Conservation (phyloP, 1,140 invertebrate species). For the Procambarus virginalis region DNA sequence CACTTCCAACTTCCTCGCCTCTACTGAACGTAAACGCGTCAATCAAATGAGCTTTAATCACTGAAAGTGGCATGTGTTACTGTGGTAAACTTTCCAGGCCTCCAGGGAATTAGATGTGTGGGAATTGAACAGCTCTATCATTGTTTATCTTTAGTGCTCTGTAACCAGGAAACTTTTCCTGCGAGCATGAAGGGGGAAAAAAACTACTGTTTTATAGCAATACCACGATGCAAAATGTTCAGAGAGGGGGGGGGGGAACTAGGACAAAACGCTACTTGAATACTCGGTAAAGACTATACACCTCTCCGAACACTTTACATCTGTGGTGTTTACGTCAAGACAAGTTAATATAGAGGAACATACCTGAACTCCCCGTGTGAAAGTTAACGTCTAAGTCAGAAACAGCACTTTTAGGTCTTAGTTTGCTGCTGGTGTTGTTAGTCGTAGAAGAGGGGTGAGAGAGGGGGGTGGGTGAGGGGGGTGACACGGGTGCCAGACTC, state of each 20-base stretch:
- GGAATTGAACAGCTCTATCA: not conserved
- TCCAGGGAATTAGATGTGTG: not conserved
- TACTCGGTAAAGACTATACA: not conserved
- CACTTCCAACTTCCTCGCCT: not conserved
- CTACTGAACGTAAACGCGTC: not conserved
- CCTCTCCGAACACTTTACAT: conserved; percentile 36
- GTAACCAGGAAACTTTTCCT: not conserved
- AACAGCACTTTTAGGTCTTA: conserved; percentile 48
- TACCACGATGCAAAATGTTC: conserved; percentile 36
- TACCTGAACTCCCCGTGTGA: conserved; percentile 62
- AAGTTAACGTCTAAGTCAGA: conserved; percentile 51
- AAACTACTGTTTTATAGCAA: not conserved
- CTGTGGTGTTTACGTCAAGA: not conserved
- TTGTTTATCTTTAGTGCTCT: not conserved
- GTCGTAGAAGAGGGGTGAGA: conserved; percentile 37
- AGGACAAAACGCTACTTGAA: not conserved
- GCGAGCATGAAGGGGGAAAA: not conserved
- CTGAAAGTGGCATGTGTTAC: not conserved
- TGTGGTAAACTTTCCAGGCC: not conserved
- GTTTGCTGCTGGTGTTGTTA: conserved; percentile 44
- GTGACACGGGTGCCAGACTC: not conserved
- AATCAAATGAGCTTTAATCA: not conserved
- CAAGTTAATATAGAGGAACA: conserved; percentile 43
- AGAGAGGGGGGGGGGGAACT: not conserved
- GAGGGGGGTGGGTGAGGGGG: conserved; percentile 29